Percentiles rank a stretch among this genome's conserved stretches.
These are phyloP conservation scores for Leptinotarsa defecta DNA, from an alignment of 1,140 invertebrate genomes.

Conservation along the genomic window DNA sequence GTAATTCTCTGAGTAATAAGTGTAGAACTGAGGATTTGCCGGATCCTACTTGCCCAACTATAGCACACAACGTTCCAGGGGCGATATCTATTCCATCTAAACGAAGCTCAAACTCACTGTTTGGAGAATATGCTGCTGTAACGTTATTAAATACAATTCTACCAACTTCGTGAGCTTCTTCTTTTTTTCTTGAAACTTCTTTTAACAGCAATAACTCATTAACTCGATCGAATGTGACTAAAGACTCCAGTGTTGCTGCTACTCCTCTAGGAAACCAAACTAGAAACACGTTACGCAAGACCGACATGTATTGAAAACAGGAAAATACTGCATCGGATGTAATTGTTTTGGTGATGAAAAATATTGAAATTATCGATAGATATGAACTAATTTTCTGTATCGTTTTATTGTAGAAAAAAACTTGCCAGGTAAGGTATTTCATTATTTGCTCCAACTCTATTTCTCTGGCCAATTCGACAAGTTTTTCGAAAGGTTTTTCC, in stretches of 20 bases:
- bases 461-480: not conserved
- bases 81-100: slow-evolving; percentile 64
- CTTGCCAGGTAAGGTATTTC: not conserved
- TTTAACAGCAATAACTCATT: slow-evolving; percentile 67
- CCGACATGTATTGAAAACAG: slow-evolving; percentile 71
- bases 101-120: slow-evolving; percentile 61
- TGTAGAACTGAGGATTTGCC: slow-evolving; percentile 82
- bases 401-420: not conserved
- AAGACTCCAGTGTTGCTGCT: slow-evolving; percentile 61
- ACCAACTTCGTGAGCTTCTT: slow-evolving; percentile 39
- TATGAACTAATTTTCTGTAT: slow-evolving; percentile 59
- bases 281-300: slow-evolving; percentile 64
- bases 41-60: slow-evolving; percentile 77
- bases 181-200: slow-evolving; percentile 56
- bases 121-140: slow-evolving; percentile 65
- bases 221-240: slow-evolving; percentile 60
- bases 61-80: slow-evolving; percentile 70
- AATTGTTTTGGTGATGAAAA: slow-evolving; percentile 68
- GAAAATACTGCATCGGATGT: slow-evolving; percentile 74
- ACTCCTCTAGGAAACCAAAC: slow-evolving; percentile 75
- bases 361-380: slow-evolving; percentile 72
- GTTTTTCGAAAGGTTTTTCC: slow-evolving; percentile 66
- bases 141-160: slow-evolving; percentile 59
- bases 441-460: not conserved
- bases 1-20: slow-evolving; percentile 78